phyloP scores from a whole-genome alignment of 64 coral and sea anemone species.

The Exaiptasia diaphana region DNA sequence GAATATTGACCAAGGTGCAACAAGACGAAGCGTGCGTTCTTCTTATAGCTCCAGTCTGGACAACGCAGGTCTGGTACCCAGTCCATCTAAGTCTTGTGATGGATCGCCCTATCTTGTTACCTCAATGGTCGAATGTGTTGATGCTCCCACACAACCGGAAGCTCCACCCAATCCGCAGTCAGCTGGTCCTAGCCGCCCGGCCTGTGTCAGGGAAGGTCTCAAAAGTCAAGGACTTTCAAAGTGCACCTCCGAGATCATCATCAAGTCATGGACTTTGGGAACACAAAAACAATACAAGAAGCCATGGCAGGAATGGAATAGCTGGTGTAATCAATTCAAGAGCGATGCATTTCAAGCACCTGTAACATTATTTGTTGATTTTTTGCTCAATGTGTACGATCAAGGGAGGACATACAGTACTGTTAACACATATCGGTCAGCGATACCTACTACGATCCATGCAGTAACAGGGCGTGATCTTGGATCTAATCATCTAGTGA shows the following conservation, averaged over 20 bases:
- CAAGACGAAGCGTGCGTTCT: background rate
- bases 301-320: background rate
- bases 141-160: background rate
- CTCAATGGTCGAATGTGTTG: background rate
- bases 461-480: background rate
- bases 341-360: background rate
- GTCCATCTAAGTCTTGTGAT: background rate
- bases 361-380: background rate
- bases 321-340: background rate
- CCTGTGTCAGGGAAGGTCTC: background rate
- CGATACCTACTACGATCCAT: conserved; percentile 12
- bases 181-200: background rate
- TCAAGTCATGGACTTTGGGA: background rate
- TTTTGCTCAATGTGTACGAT: background rate
- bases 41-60: background rate
- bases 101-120: background rate
- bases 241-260: background rate
- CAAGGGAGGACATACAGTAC: conserved; percentile 23
- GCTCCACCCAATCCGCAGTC: background rate
- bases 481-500: background rate
- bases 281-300: conserved; percentile 10
- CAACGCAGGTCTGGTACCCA: background rate
- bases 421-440: conserved; percentile 59
- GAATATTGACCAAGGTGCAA: conserved; percentile 18
- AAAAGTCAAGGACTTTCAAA: background rate